Evolutionary conservation across 2,888 invertebrate genomes (phyloP), one percentile per base, ranked within the genome.

Genomic region (Hemithea aestivaria): DNA sequence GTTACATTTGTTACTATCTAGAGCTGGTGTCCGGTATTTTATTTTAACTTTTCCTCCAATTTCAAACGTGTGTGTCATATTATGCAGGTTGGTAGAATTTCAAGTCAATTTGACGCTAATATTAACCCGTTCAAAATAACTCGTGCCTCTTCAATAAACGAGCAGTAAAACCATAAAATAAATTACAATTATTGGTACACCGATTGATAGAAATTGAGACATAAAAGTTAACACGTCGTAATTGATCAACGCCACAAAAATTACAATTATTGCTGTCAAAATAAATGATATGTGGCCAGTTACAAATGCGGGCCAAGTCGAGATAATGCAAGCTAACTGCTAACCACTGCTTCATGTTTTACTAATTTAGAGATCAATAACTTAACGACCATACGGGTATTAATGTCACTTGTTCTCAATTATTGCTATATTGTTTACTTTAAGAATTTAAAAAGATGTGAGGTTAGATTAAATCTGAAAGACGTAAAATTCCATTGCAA

Each of bases 201-300:
- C 36, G 36, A 36, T 42, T 42, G 41, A 42, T 36, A 40, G 59
- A 59, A 63, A 80, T 58, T 74, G 65, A 81, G 74, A 74, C 69
- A 73, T 77, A 70, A 75, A 75, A 69, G 57, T 73, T 71, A 75
- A 76, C 71, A 62, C 54, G 56, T 56, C 50, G 61, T 76, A 77
- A 80, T 79, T 75, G 74, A 63, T 66, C 72, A 71, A 74, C 71
- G 69, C 75, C 69, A 61, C 59, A 72, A 71, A 70, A 71, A 63
- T 63, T 64, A 63, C 66, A 66, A 66, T 72, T 53, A 66, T 72
- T 53, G 70, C 56, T 78, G 83, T 83, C 79, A 82, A 64, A 73
- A 64, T 76, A 83, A 82, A 79, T 83, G 77, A 81, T 82, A 78
- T 83, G 81, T 81, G 65, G 73, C 73, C 58, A 62, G 66, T 66